Evolutionary conservation across 2,888 invertebrate genomes (phyloP), one percentile per base, ranked within the genome.

Genomic region (Limnephilus auricula): DNA sequence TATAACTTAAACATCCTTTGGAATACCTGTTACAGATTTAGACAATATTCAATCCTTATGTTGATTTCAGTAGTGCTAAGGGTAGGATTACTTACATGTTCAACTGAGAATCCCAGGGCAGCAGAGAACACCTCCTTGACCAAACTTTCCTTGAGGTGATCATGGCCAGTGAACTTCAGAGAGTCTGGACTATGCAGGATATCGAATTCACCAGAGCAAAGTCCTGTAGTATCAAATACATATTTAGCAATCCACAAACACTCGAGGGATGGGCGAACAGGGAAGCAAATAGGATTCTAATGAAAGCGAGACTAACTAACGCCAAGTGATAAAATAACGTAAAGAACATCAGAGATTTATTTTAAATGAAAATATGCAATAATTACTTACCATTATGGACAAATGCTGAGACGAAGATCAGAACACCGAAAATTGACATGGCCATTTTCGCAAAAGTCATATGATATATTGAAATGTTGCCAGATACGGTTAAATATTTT

Each of bases 91-190:
- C 93, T 92, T 95, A 97, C 97, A 95, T 97, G 97, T 94, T 97
- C 97, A n/a, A 97, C 97, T 18, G 98, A 97, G 93, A 97, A 96
- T 87, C 98, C 98, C 93, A 98, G 95, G 89, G 97, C 95, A 91
- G 97, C 97, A n/a, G 97, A 96, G 93, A 97, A 96, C 10, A 98
- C 96, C 94, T 98, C 98, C 94, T 96, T 97, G 2, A 98, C 94
- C 5, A 96, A 94, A 94, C 97, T 97, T 94, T 97, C 97, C 91
- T 96, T 96, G 18, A 97, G 94, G 93, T 96, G 95, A 93, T 96
- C 96, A 93, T 96, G 96, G 90, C 97, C 97, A 93, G 96, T 95
- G 94, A 98, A 98, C 92, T 95, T 95, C 83, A 98, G 95, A 93
- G 97, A 97, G 90, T 96, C 95, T 31, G 98, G 98, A 93, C 96